Evolutionary conservation across 2,113 vertebrate species (phyloP).

Genomic region (Piliocolobus tephrosceles): DNA sequence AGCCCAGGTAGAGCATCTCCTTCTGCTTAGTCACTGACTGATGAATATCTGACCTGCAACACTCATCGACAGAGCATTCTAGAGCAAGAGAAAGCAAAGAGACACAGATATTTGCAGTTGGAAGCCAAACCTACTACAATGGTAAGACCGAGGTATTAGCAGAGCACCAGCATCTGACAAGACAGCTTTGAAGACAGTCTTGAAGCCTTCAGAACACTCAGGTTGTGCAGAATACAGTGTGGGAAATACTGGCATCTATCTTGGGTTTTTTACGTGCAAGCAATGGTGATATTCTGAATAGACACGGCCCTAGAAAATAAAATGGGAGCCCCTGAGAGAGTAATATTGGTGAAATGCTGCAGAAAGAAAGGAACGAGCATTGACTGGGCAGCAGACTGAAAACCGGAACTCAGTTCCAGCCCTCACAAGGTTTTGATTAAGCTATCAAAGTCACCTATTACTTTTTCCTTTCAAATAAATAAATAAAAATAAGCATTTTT

Average conservation of each 20-base stretch:
- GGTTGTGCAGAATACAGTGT: not conserved
- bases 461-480: too few species aligned
- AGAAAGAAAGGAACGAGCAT: not conserved
- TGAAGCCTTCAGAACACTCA: not conserved
- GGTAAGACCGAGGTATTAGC: not conserved
- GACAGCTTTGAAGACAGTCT: too few species aligned
- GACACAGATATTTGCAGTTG: not conserved
- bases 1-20: accelerated
- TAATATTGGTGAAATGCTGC: not conserved
- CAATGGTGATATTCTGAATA: not conserved
- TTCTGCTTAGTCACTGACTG: too few species aligned
- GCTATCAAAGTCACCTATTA: not conserved
- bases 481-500: too few species aligned
- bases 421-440: not conserved
- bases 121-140: not conserved
- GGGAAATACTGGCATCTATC: not conserved
- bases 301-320: not conserved
- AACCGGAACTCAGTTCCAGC: not conserved
- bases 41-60: not conserved
- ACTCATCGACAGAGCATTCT: too few species aligned
- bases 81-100: not conserved
- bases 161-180: not conserved
- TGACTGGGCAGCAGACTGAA: not conserved
- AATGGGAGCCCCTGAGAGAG: not conserved
- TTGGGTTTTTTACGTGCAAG: not conserved